Evolutionary conservation across 2,113 vertebrate genomes (phyloP).

Genomic region (Dendrocopos noguchii): DNA sequence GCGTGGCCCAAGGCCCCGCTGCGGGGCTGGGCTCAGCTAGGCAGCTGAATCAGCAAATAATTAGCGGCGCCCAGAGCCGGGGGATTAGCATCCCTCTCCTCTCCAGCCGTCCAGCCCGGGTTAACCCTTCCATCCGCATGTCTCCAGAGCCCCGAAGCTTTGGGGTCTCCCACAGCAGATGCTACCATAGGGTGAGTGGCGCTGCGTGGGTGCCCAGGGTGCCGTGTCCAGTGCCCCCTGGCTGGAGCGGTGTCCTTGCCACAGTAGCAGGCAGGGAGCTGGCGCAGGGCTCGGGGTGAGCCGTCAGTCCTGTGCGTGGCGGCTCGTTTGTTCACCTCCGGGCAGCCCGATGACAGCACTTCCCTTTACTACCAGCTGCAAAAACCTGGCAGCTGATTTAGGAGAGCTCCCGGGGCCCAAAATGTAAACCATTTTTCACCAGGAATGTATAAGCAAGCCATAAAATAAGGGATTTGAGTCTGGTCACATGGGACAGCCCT

Average conservation of each 20-base stretch:
- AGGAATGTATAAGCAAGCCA: constrained; percentile 95
- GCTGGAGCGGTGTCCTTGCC: accelerated
- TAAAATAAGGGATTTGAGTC: constrained; percentile 91
- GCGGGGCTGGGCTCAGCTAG: background rate
- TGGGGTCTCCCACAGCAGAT: accelerated
- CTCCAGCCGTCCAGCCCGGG: background rate
- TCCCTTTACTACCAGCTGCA: constrained; percentile 86
- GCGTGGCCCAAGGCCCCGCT: background rate
- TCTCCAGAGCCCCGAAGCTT: accelerated
- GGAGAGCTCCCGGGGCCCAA: constrained; percentile 83
- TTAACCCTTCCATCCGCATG: background rate
- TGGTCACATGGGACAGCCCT: constrained; percentile 84
- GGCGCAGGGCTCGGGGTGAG: background rate
- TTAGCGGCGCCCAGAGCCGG: background rate
- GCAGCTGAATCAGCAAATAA: constrained; percentile 66
- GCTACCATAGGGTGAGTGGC: accelerated
- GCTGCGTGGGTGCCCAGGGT: background rate
- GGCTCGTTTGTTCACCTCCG: constrained; percentile 76
- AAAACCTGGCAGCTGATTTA: constrained; percentile 92
- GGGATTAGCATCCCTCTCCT: constrained; percentile 47
- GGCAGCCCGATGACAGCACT: constrained; percentile 82
- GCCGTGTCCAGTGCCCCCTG: accelerated
- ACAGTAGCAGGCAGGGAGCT: constrained; percentile 28
- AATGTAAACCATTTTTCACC: constrained; percentile 92
- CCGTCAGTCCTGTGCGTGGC: constrained; percentile 74